Evolutionary conservation across 2,797 vertebrate species (phyloP).

Genomic region (Psittacula derbiana): DNA sequence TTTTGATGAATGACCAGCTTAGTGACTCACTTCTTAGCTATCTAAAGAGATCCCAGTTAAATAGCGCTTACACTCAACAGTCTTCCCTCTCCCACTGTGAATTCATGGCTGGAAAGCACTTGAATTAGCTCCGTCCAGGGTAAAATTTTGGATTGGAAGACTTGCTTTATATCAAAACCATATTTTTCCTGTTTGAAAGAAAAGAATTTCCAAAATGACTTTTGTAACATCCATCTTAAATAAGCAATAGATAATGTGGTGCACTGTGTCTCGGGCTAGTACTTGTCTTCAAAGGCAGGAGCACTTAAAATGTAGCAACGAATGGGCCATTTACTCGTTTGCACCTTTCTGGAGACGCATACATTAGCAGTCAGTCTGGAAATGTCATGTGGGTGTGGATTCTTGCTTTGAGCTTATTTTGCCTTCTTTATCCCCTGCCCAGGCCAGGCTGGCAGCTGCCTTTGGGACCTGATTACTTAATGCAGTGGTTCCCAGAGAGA

Average conservation of each 20-base stretch:
- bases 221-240: neutral
- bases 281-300: constrained; percentile 8
- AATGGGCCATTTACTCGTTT: neutral
- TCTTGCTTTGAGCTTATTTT: neutral
- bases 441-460: neutral
- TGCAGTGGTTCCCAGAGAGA: neutral
- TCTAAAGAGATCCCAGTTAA: constrained; percentile 21
- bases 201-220: neutral
- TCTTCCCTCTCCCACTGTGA: constrained; percentile 29
- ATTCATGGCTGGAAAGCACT: neutral
- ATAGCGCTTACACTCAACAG: neutral
- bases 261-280: neutral
- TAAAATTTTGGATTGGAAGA: neutral
- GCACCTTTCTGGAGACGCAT: constrained; percentile 10
- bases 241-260: neutral
- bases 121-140: constrained; percentile 1
- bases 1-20: constrained; percentile 71
- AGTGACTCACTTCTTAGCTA: constrained; percentile 61
- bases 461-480: neutral
- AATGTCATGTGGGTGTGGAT: neutral
- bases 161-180: neutral
- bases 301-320: neutral
- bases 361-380: neutral
- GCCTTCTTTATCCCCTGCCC: neutral
- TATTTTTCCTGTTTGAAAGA: neutral